These are phyloP conservation scores for Galerucella calmariensis DNA, from an alignment of 2,888 invertebrate genomes.

Conservation along the genomic window DNA sequence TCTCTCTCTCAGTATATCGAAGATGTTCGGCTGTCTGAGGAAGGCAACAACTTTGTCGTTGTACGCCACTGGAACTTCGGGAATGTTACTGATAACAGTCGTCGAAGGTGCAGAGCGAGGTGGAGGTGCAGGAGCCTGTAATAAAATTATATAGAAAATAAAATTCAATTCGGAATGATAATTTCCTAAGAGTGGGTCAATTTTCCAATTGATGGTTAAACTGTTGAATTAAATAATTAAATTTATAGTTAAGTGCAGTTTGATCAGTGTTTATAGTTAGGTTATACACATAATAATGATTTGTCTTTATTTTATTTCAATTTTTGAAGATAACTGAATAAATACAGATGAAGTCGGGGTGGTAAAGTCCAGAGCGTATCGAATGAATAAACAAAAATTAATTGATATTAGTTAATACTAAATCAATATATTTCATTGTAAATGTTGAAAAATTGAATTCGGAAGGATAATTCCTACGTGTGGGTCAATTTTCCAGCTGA, in stretches of 20 bases:
- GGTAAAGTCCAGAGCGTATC: background rate
- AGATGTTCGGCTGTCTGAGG: constrained; percentile 91
- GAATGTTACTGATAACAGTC: constrained; percentile 57
- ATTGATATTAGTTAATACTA: background rate
- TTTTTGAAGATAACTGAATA: background rate
- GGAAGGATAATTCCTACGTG: no score
- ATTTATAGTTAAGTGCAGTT: no score
- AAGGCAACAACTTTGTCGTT: constrained; percentile 98
- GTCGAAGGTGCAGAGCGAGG: constrained; percentile 67
- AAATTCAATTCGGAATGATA: no score
- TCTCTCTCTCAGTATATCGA: constrained; percentile 88
- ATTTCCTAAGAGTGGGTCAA: no score
- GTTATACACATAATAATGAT: background rate
- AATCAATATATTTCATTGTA: background rate
- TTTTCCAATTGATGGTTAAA: no score
- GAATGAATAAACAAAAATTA: background rate
- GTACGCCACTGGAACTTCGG: constrained; percentile 88
- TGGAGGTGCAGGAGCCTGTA: constrained; percentile 78
- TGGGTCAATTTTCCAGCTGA: no score
- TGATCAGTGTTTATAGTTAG: no score
- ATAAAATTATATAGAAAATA: constrained; percentile 13
- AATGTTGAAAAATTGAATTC: background rate
- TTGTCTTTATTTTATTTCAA: background rate
- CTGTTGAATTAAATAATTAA: no score
- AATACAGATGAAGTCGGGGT: background rate